phyloP scores from a whole-genome alignment of 2,888 invertebrate genomes.

The Xestia rhomboidea region DNA sequence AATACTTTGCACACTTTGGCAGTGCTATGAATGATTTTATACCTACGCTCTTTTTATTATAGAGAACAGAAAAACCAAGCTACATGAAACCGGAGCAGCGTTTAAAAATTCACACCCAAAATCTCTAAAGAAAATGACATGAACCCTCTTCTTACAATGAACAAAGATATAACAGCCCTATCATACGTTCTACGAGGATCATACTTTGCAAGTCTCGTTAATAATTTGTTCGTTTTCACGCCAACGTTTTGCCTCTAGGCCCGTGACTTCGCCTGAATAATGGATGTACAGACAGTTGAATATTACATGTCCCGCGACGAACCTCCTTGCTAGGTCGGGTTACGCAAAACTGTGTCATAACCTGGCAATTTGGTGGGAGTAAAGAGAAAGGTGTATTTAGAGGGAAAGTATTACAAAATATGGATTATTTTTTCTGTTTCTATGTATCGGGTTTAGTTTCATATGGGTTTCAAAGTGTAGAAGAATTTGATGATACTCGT shows the following conservation, averaged over 20 bases:
- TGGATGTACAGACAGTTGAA: conserved; percentile 58
- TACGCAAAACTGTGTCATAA: conserved; percentile 50
- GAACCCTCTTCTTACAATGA: neutral
- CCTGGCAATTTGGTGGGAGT: conserved; percentile 35
- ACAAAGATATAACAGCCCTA: conserved; percentile 30
- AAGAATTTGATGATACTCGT: neutral
- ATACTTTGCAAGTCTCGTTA: conserved; percentile 62
- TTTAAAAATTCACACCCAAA: neutral
- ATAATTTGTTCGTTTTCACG: conserved; percentile 65
- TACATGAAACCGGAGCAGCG: neutral
- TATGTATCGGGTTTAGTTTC: neutral
- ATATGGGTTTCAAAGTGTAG: neutral
- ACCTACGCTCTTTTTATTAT: neutral
- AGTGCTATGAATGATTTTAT: neutral
- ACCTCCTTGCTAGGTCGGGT: conserved; percentile 33
- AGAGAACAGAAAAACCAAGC: neutral
- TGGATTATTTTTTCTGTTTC: neutral
- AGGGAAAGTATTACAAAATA: neutral
- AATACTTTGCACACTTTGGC: neutral
- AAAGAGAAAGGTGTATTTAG: neutral
- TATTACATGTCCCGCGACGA: conserved; percentile 61
- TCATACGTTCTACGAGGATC: conserved; percentile 35
- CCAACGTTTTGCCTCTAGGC: conserved; percentile 38
- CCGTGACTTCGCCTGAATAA: conserved; percentile 64
- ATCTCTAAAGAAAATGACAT: conserved; percentile 10